Evolutionary conservation across 2,888 invertebrate genomes (phyloP).

Genomic region (Xylota segnis): DNA sequence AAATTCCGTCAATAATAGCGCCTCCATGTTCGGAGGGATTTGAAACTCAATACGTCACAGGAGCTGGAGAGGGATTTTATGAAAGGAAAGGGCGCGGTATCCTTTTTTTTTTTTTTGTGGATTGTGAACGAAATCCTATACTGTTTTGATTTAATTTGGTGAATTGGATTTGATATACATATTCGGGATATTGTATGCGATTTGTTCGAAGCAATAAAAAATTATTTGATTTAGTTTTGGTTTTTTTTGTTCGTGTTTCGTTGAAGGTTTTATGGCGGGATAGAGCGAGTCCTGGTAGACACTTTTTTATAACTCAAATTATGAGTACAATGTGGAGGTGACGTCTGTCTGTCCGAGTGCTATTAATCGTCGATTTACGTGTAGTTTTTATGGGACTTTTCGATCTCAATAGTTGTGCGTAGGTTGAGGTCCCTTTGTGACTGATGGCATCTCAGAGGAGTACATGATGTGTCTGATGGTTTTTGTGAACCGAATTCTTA

Average conservation of each 20-base stretch:
- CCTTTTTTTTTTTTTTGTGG: not conserved
- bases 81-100: constrained; percentile 13
- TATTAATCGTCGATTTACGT: too few species aligned
- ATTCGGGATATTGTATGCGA: constrained; percentile 2
- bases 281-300: constrained; percentile 1
- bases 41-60: constrained; percentile 15
- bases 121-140: not conserved
- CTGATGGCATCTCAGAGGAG: too few species aligned
- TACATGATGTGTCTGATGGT: too few species aligned
- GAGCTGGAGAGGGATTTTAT: not conserved
- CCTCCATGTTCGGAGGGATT: not conserved
- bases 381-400: too few species aligned
- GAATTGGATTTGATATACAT: constrained; percentile 2
- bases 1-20: constrained; percentile 1
- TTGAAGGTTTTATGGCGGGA: not conserved
- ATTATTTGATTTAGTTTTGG: not conserved
- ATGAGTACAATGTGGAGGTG: not conserved
- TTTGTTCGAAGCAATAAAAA: not conserved
- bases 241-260: not conserved
- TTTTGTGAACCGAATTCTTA: too few species aligned
- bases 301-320: constrained; percentile 2
- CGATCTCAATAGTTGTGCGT: too few species aligned
- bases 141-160: constrained; percentile 29
- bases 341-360: constrained; percentile 6
- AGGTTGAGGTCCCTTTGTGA: too few species aligned